Evolutionary conservation across 2,888 invertebrate species (phyloP), one percentile per base, ranked within the genome.

Genomic region (Ethmia dodecea): DNA sequence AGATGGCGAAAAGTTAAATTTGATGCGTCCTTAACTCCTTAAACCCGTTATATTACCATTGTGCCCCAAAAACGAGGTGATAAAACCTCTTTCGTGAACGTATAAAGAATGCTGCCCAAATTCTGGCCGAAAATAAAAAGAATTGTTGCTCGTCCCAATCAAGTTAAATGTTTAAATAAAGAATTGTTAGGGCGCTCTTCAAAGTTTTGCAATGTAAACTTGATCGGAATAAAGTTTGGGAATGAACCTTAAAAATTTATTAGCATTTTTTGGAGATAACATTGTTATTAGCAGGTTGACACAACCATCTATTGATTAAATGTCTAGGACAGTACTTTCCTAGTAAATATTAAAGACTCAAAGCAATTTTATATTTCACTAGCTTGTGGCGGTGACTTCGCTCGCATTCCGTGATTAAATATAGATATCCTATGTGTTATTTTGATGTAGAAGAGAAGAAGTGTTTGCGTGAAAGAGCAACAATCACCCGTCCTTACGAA

Each of bases 1-100:
- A 74, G 63, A 67, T 61, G 62, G 31, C 55, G 51, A 64, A 63
- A 68, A 63, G 65, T 68, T 63, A 53, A 60, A 64, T 66, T 69
- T 69, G 60, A 69, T 66, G 57, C 53, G 50, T 47, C 52, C 52
- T n/a, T n/a, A n/a, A n/a, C n/a, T n/a, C n/a, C 55, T 51, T 52
- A 60, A 65, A 64, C 61, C 64, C 64, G 58, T 70, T 66, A 60
- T 52, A 46, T 51, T 41, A 40, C 40, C 45, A 49, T 47, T 50
- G 43, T 44, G 40, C 5, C 27, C 18, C 28, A 36, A 42, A 52
- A 55, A 58, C 51, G 55, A 58, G 50, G 55, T 49, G 49, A 49
- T 48, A 36, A 39, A 58, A 65, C 57, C 57, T 55, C 50, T 51
- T 55, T 56, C 47, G 54, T 56, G 51, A 48, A 44, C 49, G 43